Evolutionary conservation across 2,888 invertebrate genomes (phyloP).

Genomic region (Camponotus fellah): DNA sequence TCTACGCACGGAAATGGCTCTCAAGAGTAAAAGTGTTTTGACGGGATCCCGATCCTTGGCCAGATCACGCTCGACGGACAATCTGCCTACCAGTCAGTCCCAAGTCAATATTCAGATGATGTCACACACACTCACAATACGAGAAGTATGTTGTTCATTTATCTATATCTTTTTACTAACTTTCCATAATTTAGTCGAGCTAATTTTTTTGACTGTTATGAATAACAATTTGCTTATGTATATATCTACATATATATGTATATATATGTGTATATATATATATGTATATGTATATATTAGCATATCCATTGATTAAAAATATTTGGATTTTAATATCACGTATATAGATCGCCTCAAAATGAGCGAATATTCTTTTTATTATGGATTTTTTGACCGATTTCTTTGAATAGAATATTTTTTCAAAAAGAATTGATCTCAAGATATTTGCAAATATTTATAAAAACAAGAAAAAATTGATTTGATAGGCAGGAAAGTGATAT

Average conservation of each 20-base stretch:
- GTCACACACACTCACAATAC: conserved; percentile 96
- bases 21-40: conserved; percentile 94
- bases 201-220: background rate
- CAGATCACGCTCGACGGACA: conserved; percentile 95
- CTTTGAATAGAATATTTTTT: background rate
- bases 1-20: conserved; percentile 97
- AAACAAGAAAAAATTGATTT: background rate
- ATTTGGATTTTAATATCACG: background rate
- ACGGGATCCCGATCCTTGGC: conserved; percentile 92
- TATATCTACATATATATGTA: background rate
- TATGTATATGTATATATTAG: background rate
- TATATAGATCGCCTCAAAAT: background rate
- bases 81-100: conserved; percentile 96
- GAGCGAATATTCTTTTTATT: background rate
- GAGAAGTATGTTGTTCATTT: conserved; percentile 91
- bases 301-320: background rate
- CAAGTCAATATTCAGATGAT: conserved; percentile 98
- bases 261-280: background rate
- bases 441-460: conserved; percentile 7
- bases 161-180: conserved; percentile 38
- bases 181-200: background rate
- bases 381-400: background rate
- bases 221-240: conserved; percentile 12
- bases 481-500: background rate
- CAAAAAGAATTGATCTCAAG: background rate